These are phyloP conservation scores for Arenaria interpres DNA, from an alignment of 2,113 vertebrate genomes.

Conservation along the genomic window DNA sequence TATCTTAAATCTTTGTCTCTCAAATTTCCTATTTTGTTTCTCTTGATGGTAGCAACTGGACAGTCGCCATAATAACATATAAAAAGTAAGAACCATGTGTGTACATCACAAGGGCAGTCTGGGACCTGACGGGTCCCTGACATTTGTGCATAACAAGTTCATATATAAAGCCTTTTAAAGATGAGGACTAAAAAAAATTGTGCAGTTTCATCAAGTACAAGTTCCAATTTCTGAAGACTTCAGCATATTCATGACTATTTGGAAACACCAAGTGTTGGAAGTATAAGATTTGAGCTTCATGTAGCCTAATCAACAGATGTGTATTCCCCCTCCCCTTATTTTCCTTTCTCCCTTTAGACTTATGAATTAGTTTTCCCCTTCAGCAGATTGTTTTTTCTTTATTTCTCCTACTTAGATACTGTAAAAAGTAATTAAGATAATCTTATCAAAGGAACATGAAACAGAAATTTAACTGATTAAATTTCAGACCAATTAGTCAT, in stretches of 20 bases:
- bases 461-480: slow-evolving; percentile 71
- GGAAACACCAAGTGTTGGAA: background rate
- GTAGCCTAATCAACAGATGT: slow-evolving; percentile 41
- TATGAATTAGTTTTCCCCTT: slow-evolving; percentile 44
- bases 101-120: background rate
- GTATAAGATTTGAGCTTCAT: background rate
- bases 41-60: background rate
- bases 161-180: background rate
- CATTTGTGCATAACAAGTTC: background rate
- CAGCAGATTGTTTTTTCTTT: slow-evolving; percentile 50
- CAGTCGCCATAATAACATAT: background rate
- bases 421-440: slow-evolving; percentile 71
- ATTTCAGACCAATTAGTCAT: slow-evolving; percentile 69
- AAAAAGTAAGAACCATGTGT: background rate
- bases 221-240: background rate
- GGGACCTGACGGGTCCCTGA: background rate
- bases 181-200: background rate
- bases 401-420: slow-evolving; percentile 39
- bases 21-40: background rate
- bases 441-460: slow-evolving; percentile 68
- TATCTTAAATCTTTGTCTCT: background rate
- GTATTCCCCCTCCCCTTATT: slow-evolving; percentile 22
- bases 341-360: background rate
- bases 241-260: background rate
- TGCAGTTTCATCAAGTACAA: background rate